Conservation (phyloP, 2,797 vertebrate species). For the Podarcis siculus region DNA sequence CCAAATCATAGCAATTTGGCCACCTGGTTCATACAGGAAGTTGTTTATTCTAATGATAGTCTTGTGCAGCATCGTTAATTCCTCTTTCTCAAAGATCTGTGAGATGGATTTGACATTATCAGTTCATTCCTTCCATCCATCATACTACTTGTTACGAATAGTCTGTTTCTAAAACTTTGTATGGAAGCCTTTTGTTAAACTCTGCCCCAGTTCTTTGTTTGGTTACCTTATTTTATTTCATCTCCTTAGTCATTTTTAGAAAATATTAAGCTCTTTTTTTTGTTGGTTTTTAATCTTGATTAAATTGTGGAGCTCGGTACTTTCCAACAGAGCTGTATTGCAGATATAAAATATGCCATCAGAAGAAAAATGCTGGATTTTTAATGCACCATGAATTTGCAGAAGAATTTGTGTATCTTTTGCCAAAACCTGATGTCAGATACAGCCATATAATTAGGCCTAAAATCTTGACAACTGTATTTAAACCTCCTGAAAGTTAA, state of each 20-base stretch:
- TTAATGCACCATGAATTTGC: conserved; percentile 49
- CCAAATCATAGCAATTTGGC: neutral
- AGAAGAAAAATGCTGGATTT: conserved; percentile 46
- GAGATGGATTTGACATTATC: conserved; percentile 27
- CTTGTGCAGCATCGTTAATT: neutral
- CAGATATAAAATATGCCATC: conserved; percentile 54
- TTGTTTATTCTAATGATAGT: neutral
- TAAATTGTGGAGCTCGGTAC: conserved; percentile 33
- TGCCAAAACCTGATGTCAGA: conserved; percentile 18
- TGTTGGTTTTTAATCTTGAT: conserved; percentile 34
- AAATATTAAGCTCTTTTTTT: conserved; percentile 18
- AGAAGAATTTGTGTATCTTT: conserved; percentile 38
- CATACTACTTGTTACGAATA: conserved; percentile 9
- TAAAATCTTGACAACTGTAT: neutral
- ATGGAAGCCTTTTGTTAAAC: conserved; percentile 33
- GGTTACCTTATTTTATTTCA: conserved; percentile 43
- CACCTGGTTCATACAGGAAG: neutral
- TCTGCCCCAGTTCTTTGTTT: conserved; percentile 38
- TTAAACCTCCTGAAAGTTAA: neutral
- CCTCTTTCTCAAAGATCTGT: conserved; percentile 16
- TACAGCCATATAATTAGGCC: conserved; percentile 6
- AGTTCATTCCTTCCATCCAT: neutral
- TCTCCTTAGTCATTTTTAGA: conserved; percentile 27
- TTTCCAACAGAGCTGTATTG: conserved; percentile 28
- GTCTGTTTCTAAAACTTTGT: conserved; percentile 36